Evolutionary conservation across 2,888 invertebrate species (phyloP), one percentile per base, ranked within the genome.

Genomic region (Drosophila birchii): DNA sequence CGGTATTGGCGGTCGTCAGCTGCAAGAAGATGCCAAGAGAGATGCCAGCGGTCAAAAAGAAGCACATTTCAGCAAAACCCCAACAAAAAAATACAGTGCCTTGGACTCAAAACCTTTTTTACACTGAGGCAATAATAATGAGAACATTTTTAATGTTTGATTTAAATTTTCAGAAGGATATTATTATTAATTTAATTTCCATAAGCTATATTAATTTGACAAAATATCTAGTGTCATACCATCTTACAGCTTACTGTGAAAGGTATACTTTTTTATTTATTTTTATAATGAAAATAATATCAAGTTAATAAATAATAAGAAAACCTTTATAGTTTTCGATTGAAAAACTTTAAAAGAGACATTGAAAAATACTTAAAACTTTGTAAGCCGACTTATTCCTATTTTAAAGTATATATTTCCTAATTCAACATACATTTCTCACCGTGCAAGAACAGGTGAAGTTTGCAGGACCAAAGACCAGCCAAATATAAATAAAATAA

Each of bases 21-120:
- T 87, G 66, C 79, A 78, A 75, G 34, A 20, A 90, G 89, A 79
- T 90, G 75, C 90, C 88, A 63, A 56, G 80, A 81, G 68, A 23
- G 89, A 79, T 90, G 76, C 91, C 88, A 63, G 56, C 80, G 84
- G 43, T 55, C 67, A 29, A 56, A 72, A 56, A 62, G 5, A 67
- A 72, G 59, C 56, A 44, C 39, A 57, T 43, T 63, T 58, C 32
- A 56, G 68, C 57, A 41, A 36, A 32, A 73, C 68, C 49, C 41
- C 16, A 55, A 57, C 51, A 69, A 68, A 47, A 47, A 66, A 34
- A 55, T 8, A 45, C 7, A 45, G 26, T 9, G 26, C 43, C 23
- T n/a, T 23, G 32, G 59, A 43, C 51, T 53, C 59, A 3, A 69
- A 80, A 80, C 68, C 75, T 64, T 62, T 60, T 39, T 0, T 36